A percentile compares a stretch with the other conserved stretches of the same genome.
These are phyloP conservation scores for Gavia stellata DNA, from an alignment of 2,113 vertebrate species.

Conservation along the genomic window DNA sequence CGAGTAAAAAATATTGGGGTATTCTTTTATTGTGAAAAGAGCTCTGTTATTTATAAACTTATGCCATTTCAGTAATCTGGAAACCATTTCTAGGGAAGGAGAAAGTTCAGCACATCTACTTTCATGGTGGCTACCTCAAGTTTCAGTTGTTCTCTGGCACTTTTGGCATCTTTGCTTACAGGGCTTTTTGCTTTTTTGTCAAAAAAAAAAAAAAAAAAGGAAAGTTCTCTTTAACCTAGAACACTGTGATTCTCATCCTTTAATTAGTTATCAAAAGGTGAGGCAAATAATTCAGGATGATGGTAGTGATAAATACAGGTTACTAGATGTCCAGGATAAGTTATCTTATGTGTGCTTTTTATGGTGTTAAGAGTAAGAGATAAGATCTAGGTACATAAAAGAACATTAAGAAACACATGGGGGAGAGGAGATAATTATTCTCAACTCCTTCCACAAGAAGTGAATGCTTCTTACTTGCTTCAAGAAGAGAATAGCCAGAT, in stretches of 20 bases:
- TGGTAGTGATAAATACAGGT: background rate
- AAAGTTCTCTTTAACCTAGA: background rate
- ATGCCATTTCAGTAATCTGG: background rate
- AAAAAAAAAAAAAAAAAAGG: background rate
- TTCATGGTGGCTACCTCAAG: background rate
- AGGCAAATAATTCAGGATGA: background rate
- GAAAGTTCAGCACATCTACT: background rate
- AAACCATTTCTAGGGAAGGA: background rate
- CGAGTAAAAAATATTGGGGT: background rate
- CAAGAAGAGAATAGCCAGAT: background rate
- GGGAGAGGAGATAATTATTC: background rate
- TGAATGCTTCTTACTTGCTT: background rate
- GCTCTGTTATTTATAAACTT: background rate
- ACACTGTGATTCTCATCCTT: background rate
- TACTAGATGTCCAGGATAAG: background rate
- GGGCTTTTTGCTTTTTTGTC: background rate
- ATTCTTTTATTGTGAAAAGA: background rate
- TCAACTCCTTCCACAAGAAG: background rate
- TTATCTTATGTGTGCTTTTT: background rate
- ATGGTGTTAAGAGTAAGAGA: background rate
- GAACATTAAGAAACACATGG: background rate
- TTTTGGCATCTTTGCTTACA: background rate
- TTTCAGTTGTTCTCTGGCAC: background rate
- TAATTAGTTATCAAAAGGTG: background rate
- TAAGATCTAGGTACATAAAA: background rate